Base-by-base conservation (phyloP, 2,113 vertebrate genomes). In the Strix uralensis region DNA sequence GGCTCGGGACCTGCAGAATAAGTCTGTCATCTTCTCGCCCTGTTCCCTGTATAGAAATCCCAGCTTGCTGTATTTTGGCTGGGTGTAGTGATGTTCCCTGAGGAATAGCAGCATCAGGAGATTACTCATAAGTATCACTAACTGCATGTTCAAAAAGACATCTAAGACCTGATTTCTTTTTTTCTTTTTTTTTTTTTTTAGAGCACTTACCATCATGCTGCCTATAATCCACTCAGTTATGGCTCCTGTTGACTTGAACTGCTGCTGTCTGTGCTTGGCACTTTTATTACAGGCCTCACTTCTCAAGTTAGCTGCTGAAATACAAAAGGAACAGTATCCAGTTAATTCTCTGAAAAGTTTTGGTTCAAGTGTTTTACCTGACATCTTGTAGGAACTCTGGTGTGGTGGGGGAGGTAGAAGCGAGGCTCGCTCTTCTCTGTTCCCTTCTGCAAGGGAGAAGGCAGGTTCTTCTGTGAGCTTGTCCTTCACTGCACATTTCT, bases 91-190 rank as follows among this genome's bases (percentile, higher is more conserved):
- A 67, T 91, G 54, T 91, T 95, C 92, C 57, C 71, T 66, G 73
- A 70, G 84, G 81, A 94, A 67, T 5, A 62, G 94, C 94, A 95
- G 92, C 92, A 88, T 27, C 80, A 61, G 80, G 10, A 54, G 70
- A 90, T 95, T 90, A 93, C 78, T 94, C 79, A 82, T 63, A 47
- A 74, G 10, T 42, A 34, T 73, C 85, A 52, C 85, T 85, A n/a
- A 47, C 67, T 89, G 59, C 7, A 7, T 81, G 47, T 81, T 90
- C 70, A 75, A 52, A 90, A 82, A 92, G 79, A 71, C 59, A 85
- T 36, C 34, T 5, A 51, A 74, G 52, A 71, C 57, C 69, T 42
- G 38, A n/a, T 89, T 91, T 65, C 4, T 67, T 10, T 4, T 27
- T 51, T n/a, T 62, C 40, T 40, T 3, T 79, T 72, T 70, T 89